Conservation (phyloP, 2,113 vertebrate species). For the Alexandromys fortis region DNA sequence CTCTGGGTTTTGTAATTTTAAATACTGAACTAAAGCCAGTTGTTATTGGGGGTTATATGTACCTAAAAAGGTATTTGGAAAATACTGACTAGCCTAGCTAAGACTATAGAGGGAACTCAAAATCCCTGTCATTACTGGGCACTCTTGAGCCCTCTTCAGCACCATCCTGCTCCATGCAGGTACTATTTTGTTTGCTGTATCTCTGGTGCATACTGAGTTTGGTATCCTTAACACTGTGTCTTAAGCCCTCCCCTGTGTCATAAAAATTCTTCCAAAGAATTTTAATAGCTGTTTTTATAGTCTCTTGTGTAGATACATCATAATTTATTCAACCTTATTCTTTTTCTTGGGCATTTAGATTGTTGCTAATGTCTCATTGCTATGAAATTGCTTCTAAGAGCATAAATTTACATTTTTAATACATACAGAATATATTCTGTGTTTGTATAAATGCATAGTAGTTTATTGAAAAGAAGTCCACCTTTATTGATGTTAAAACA, state of each 20-base stretch:
- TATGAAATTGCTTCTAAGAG: not conserved
- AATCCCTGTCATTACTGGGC: not conserved
- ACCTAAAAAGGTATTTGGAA: constrained; percentile 28
- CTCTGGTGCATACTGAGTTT: not conserved
- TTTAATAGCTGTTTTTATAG: constrained; percentile 39
- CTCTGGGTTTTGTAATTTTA: constrained; percentile 12
- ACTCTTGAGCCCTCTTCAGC: not conserved
- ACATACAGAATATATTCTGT: not conserved
- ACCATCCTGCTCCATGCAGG: not conserved
- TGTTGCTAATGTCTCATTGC: constrained; percentile 31
- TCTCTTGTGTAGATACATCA: not conserved
- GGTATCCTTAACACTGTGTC: not conserved
- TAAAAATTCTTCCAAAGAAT: constrained; percentile 41
- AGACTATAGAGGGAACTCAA: not conserved
- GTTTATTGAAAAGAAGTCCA: constrained; percentile 31
- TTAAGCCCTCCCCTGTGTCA: not conserved
- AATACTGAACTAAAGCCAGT: constrained; percentile 5
- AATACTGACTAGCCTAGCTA: not conserved
- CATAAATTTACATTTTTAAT: not conserved
- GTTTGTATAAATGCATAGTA: not conserved
- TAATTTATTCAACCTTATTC: constrained; percentile 37
- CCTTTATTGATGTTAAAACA: not conserved
- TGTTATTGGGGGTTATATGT: not conserved
- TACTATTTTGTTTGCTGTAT: not conserved
- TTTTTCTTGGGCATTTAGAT: constrained; percentile 1